A percentile compares a stretch with the other conserved stretches of the same genome.
Conservation (phyloP, 2,113 vertebrate species). For the Andinoacara biseriatus region DNA sequence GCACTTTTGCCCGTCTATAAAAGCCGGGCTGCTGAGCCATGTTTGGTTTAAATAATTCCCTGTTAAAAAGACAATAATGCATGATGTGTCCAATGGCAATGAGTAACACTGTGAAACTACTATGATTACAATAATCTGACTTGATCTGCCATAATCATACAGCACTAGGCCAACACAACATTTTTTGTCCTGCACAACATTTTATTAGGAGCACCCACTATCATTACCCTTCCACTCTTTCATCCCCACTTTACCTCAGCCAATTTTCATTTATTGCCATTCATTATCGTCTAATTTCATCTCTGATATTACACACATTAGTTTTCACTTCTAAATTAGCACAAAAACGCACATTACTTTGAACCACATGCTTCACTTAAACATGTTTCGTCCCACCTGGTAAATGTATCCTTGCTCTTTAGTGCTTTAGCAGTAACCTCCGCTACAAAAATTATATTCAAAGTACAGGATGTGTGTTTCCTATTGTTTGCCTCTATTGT, state of each 20-base stretch:
- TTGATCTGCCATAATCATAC: neutral
- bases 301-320: neutral
- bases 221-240: slow-evolving; percentile 3
- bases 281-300: neutral
- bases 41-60: neutral
- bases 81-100: neutral
- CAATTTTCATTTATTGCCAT: neutral
- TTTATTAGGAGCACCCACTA: neutral
- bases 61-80: neutral
- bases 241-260: neutral
- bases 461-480: slow-evolving; percentile 39
- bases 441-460: neutral
- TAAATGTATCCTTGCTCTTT: neutral
- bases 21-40: neutral
- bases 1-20: accelerated
- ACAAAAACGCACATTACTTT: neutral
- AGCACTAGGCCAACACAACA: neutral
- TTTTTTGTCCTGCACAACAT: neutral
- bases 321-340: neutral
- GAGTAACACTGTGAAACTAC: neutral
- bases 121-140: neutral
- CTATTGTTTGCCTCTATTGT: slow-evolving; percentile 14
- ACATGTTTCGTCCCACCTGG: neutral
- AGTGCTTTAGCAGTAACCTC: neutral
- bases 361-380: neutral